Percentiles rank a stretch among this genome's conserved stretches.
Evolutionary conservation across 2,113 vertebrate species (phyloP).

Genomic region (Macrotus californicus): DNA sequence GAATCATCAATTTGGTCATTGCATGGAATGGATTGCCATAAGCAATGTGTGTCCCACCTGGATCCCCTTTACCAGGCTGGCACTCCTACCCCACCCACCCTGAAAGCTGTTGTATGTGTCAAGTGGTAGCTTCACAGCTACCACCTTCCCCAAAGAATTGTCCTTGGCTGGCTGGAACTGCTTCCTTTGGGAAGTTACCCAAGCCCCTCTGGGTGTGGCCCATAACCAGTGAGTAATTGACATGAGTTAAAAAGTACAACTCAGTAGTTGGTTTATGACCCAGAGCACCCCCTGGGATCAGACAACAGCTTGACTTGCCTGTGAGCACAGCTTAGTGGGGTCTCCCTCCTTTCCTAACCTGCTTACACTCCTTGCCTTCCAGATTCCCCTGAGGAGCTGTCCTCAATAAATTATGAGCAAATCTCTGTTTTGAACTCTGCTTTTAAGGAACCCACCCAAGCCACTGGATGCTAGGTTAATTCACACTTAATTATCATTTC

Average conservation of each 20-base stretch:
- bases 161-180: not conserved
- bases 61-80: not conserved
- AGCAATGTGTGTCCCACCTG: accelerated
- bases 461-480: not conserved
- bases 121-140: not conserved
- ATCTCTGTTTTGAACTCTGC: not conserved
- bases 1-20: not conserved
- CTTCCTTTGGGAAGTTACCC: not conserved
- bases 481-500: not conserved
- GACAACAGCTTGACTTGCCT: no score
- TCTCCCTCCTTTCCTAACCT: not conserved
- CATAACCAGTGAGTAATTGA: accelerated
- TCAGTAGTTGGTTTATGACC: accelerated
- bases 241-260: accelerated
- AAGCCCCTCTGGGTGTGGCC: no score
- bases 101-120: accelerated
- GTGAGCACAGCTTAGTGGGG: not conserved
- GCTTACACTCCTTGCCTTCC: no score
- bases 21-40: accelerated
- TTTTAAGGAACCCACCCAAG: not conserved
- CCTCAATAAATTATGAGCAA: not conserved
- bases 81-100: not conserved
- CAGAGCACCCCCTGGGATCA: not conserved
- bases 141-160: accelerated
- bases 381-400: not conserved